These are phyloP conservation scores for Gorsachius goisagi DNA, from an alignment of 2,113 vertebrate species.

Conservation along the genomic window DNA sequence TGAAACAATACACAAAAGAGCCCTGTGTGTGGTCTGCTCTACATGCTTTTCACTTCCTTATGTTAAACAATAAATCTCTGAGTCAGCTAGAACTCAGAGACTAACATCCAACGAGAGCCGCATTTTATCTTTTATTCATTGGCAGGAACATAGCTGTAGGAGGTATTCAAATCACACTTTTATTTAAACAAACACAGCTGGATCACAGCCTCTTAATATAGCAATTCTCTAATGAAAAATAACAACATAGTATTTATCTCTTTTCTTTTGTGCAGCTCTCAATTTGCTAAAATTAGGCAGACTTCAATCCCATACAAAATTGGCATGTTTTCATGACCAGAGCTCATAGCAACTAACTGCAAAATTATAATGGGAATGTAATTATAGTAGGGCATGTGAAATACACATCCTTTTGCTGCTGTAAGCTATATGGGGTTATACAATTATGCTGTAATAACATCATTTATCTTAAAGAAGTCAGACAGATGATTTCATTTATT, in stretches of 20 bases:
- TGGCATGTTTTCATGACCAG: constrained; percentile 85
- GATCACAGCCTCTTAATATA: constrained; percentile 84
- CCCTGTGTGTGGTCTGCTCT: constrained; percentile 81
- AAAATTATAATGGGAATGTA: constrained; percentile 83
- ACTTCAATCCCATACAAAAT: constrained; percentile 82
- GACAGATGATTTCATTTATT: constrained; percentile 78
- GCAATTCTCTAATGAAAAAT: constrained; percentile 87
- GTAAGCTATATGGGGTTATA: constrained; percentile 77
- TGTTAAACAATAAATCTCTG: constrained; percentile 84
- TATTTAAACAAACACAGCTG: constrained; percentile 91
- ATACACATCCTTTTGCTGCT: constrained; percentile 79
- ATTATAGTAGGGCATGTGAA: constrained; percentile 81
- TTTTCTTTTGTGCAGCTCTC: constrained; percentile 85
- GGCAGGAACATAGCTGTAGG: constrained; percentile 84
- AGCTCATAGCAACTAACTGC: constrained; percentile 83
- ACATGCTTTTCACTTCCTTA: constrained; percentile 78
- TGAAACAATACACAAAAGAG: constrained; percentile 84
- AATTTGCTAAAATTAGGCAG: constrained; percentile 85
- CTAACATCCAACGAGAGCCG: constrained; percentile 71
- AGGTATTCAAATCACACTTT: constrained; percentile 88
- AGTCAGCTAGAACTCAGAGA: constrained; percentile 79
- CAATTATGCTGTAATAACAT: constrained; percentile 80
- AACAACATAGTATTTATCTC: constrained; percentile 84
- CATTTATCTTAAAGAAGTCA: constrained; percentile 77
- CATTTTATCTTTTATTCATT: constrained; percentile 85